These are phyloP conservation scores for Oceanites oceanicus DNA, from an alignment of 2,113 vertebrate genomes.

Conservation along the genomic window DNA sequence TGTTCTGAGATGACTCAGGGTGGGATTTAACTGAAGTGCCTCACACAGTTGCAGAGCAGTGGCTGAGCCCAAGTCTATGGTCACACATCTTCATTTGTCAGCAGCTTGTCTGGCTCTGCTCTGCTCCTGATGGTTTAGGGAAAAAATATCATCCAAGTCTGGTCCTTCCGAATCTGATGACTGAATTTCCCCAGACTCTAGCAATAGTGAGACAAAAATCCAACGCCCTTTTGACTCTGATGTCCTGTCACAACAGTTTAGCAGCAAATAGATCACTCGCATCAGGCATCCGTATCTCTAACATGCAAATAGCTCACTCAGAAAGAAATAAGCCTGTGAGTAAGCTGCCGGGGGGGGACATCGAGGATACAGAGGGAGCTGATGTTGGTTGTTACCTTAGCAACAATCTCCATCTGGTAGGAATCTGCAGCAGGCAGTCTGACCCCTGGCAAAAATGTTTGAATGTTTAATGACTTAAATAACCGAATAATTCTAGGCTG, in stretches of 20 bases:
- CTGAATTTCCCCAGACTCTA: neutral
- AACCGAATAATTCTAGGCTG: neutral
- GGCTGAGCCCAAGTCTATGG: neutral
- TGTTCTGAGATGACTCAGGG: neutral
- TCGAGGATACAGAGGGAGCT: neutral
- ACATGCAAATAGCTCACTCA: neutral
- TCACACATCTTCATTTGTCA: neutral
- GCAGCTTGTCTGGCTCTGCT: neutral
- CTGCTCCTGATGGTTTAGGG: neutral
- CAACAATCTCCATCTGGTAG: slow-evolving; percentile 17
- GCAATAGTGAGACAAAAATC: neutral
- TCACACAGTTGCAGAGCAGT: neutral
- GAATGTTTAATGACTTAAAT: neutral
- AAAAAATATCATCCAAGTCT: neutral
- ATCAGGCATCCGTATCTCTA: neutral
- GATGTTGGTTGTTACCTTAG: slow-evolving; percentile 46
- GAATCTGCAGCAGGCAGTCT: neutral
- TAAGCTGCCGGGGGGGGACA: neutral
- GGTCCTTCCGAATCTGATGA: neutral
- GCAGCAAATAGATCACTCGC: neutral
- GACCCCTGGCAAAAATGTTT: slow-evolving; percentile 17
- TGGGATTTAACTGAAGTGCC: neutral
- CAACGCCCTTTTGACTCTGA: neutral
- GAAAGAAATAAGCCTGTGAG: neutral
- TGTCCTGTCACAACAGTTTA: neutral